phyloP scores from a whole-genome alignment of 2,797 vertebrate species.

The Pteronotus mesoamericanus region DNA sequence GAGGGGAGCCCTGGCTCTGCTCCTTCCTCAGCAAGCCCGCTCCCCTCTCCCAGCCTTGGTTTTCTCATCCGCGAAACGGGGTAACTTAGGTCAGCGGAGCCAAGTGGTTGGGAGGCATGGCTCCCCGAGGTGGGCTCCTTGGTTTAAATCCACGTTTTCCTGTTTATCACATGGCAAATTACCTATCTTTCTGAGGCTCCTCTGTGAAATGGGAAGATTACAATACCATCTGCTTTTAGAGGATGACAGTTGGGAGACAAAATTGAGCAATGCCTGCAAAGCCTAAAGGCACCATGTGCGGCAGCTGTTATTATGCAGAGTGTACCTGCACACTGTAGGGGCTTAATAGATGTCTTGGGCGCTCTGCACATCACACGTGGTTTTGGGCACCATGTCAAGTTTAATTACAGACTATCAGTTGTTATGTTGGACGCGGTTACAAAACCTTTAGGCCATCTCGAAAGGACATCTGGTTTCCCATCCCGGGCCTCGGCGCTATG shows the following conservation, averaged over 20 bases:
- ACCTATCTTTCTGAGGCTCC: background rate
- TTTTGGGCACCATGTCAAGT: background rate
- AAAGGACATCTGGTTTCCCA: constrained; percentile 22
- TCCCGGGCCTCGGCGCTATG: background rate
- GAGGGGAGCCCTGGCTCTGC: background rate
- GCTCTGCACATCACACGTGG: accelerated
- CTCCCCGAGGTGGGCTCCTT: background rate
- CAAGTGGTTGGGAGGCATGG: background rate
- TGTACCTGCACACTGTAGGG: background rate
- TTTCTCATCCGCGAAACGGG: background rate
- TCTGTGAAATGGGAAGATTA: background rate
- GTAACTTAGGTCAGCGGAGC: background rate
- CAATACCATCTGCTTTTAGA: background rate
- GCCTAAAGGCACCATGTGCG: background rate
- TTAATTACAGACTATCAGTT: background rate
- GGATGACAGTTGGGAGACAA: background rate
- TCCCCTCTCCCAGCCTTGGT: background rate
- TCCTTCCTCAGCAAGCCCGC: background rate
- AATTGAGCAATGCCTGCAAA: background rate
- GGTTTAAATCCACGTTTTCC: background rate
- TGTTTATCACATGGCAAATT: background rate
- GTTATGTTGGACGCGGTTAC: background rate
- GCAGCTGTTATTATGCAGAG: background rate
- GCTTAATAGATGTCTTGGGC: accelerated
- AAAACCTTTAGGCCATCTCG: background rate